Base-by-base conservation (phyloP, 30 jellyfish, hydroid and myxozoan genomes). In the Pelagia noctiluca region DNA sequence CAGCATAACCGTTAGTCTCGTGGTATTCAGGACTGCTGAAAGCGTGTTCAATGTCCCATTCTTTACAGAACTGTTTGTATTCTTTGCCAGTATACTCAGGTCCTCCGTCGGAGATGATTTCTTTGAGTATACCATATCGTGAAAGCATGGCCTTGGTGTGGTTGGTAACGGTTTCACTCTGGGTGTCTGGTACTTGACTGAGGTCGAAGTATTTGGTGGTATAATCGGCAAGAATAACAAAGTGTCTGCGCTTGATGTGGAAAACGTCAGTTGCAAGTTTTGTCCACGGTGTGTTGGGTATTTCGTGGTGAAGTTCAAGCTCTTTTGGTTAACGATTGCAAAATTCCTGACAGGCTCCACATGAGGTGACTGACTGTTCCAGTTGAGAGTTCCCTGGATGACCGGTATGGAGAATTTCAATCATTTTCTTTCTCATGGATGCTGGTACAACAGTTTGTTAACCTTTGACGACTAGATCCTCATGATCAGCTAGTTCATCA, bases 61-160 rank as follows among this genome's bases (percentile, higher is more conserved):
- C 23, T 8, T 16, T 42, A 42, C 12, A 8, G 16, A 60, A 60
- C 30, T 60, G 12, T 60, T 4, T n/a, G 21, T 4, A 60, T 60
- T 60, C 72, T 60, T 22, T 22, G 35, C 21, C 5, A 26, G 21
- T n/a, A 26, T 5, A 60, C 8, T n/a, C 8, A 4, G 72, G 72
- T 5, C 72, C 8, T 5, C 21, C 21, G 35, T 60, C 72, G 11
- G 72, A 60, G 10, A 60, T 4, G 12, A 60, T 24, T n/a, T 4
- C 72, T 26, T n/a, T 60, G 21, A 24, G 72, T n/a, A 60, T 60
- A n/a, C 72, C 30, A 60, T n/a, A 60, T 60, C 30, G 10, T 60
- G 72, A 22, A 60, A 60, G 22, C 5, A 26, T 60, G 8, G 23
- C 21, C 72, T 60, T 60, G 12, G 22, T n/a, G 22, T 60, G 72